Conservation (phyloP, 2,797 vertebrate species). For the Cirrhinus molitorella region DNA sequence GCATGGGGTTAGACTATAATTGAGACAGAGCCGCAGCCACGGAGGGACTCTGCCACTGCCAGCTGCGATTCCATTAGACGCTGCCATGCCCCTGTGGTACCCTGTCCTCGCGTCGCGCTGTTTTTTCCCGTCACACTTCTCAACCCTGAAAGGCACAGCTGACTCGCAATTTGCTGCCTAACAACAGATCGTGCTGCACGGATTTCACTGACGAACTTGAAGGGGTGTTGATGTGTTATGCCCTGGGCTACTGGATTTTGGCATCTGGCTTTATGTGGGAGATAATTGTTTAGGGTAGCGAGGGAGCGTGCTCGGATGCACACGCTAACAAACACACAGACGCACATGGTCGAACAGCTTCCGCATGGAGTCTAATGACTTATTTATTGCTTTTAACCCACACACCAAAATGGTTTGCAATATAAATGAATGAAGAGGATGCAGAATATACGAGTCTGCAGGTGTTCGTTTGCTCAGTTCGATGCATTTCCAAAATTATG, state of each 20-base stretch:
- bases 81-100: constrained; percentile 44
- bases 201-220: constrained; percentile 28
- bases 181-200: constrained; percentile 5
- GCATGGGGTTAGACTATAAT: constrained; percentile 52
- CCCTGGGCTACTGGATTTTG: constrained; percentile 34
- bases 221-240: constrained; percentile 15
- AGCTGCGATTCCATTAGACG: constrained; percentile 62
- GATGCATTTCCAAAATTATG: not conserved
- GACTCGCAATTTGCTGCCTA: constrained; percentile 9
- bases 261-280: constrained; percentile 45
- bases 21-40: constrained; percentile 47
- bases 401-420: constrained; percentile 43
- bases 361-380: constrained; percentile 35
- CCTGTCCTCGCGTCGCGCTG: constrained; percentile 30
- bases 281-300: constrained; percentile 52
- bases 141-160: constrained; percentile 32
- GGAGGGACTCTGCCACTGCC: constrained; percentile 49
- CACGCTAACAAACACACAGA: not conserved
- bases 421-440: constrained; percentile 40
- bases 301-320: constrained; percentile 11
- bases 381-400: constrained; percentile 57
- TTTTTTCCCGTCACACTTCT: constrained; percentile 27
- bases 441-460: not conserved
- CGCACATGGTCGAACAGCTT: not conserved
- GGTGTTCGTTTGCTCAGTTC: constrained; percentile 3